These are phyloP conservation scores for Mormyrus proboscirostris DNA, from an alignment of 2,797 vertebrate genomes.

Conservation along the genomic window DNA sequence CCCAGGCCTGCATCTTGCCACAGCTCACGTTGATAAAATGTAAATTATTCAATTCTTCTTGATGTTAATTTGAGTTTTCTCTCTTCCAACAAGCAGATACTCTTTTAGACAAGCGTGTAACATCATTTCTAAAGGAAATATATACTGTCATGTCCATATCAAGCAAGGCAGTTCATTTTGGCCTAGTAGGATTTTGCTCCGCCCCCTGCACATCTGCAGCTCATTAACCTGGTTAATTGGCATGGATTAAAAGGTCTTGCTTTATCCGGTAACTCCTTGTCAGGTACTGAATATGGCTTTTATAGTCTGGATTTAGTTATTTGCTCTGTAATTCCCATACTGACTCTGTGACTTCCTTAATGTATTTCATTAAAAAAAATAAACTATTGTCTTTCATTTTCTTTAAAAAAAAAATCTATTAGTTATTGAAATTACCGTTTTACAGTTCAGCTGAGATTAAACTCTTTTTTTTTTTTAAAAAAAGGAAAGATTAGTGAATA, in stretches of 20 bases:
- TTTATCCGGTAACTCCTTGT: not conserved
- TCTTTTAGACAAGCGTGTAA: not conserved
- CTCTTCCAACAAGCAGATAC: not conserved
- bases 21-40: not conserved
- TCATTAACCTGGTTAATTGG: not conserved
- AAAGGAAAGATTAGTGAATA: not conserved
- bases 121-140: not conserved
- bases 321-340: not conserved
- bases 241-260: not conserved
- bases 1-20: not conserved
- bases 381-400: not conserved
- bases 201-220: not conserved
- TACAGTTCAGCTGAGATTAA: not conserved
- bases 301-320: not conserved
- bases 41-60: not conserved
- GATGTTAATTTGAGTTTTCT: not conserved
- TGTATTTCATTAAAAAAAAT: not conserved
- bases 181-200: not conserved
- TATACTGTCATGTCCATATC: not conserved
- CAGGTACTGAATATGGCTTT: not conserved
- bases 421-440: not conserved
- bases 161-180: not conserved
- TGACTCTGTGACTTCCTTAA: not conserved
- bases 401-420: not conserved
- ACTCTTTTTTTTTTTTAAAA: not conserved